Percentiles rank a stretch among this genome's conserved stretches.
phyloP scores from a whole-genome alignment of 2,888 invertebrate genomes.

The Eupithecia tripunctaria region DNA sequence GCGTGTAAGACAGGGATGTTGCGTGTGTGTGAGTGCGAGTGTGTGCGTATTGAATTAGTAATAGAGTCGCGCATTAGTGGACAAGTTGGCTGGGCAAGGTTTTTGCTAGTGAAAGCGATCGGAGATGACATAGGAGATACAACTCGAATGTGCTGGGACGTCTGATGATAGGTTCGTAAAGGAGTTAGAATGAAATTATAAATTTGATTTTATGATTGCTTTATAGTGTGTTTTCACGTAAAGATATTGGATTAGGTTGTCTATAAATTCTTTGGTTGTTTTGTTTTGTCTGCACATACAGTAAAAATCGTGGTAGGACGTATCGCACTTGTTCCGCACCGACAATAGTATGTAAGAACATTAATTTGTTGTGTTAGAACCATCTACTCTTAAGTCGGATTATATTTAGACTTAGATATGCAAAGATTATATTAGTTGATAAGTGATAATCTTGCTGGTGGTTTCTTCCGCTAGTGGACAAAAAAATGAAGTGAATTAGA shows the following conservation, averaged over 20 bases:
- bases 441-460: too few relatives aligned
- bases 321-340: too few relatives aligned
- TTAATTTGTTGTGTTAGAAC: too few relatives aligned
- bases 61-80: slow-evolving; percentile 44
- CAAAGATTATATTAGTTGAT: too few relatives aligned
- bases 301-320: not conserved
- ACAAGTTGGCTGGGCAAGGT: slow-evolving; percentile 32
- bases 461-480: too few relatives aligned
- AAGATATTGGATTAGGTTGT: not conserved
- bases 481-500: too few relatives aligned
- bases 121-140: slow-evolving; percentile 25
- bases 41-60: slow-evolving; percentile 45
- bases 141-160: not conserved
- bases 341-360: too few relatives aligned
- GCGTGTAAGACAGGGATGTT: not conserved
- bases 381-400: too few relatives aligned
- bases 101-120: slow-evolving; percentile 41
- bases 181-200: not conserved
- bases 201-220: not conserved
- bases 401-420: too few relatives aligned
- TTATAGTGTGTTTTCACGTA: not conserved
- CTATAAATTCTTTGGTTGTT: not conserved
- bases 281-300: not conserved
- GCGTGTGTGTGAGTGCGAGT: slow-evolving; percentile 20
- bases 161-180: not conserved